Evolutionary conservation across 2,113 vertebrate species (phyloP).

Genomic region (Campylomormyrus tamandua): DNA sequence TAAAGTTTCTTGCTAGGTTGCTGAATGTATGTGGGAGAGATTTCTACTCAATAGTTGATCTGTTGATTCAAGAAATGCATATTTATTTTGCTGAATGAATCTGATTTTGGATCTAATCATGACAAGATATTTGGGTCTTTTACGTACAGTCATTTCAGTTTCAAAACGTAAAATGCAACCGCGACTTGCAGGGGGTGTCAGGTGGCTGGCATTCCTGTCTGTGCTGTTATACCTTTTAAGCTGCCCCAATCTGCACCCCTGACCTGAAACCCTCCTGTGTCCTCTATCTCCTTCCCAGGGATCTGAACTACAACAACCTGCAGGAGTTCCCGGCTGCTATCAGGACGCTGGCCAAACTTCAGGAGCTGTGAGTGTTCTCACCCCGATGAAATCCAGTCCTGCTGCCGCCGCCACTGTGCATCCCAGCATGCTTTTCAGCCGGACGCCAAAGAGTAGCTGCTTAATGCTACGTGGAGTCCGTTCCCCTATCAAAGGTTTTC

Average conservation of each 20-base stretch:
- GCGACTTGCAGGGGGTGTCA: not conserved
- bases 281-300: slow-evolving; percentile 58
- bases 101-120: not conserved
- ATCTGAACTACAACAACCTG: slow-evolving; percentile 89
- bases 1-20: not conserved
- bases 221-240: not conserved
- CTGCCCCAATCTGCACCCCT: not conserved
- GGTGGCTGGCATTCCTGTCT: not conserved
- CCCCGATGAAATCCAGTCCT: not conserved
- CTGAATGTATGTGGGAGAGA: not conserved
- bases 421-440: slow-evolving; percentile 59
- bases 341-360: slow-evolving; percentile 80
- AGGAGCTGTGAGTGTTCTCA: slow-evolving; percentile 79
- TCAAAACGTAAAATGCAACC: not conserved
- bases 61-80: not conserved
- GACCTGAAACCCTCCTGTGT: not conserved
- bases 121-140: not conserved
- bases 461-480: slow-evolving; percentile 28
- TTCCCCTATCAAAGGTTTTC: not conserved
- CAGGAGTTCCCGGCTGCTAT: slow-evolving; percentile 85
- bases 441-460: slow-evolving; percentile 52
- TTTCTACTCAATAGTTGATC: not conserved
- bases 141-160: not conserved
- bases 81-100: not conserved
- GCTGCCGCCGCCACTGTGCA: slow-evolving; percentile 28